Conservation (phyloP, 2,888 invertebrate species). For the Sussaba pulchella region DNA sequence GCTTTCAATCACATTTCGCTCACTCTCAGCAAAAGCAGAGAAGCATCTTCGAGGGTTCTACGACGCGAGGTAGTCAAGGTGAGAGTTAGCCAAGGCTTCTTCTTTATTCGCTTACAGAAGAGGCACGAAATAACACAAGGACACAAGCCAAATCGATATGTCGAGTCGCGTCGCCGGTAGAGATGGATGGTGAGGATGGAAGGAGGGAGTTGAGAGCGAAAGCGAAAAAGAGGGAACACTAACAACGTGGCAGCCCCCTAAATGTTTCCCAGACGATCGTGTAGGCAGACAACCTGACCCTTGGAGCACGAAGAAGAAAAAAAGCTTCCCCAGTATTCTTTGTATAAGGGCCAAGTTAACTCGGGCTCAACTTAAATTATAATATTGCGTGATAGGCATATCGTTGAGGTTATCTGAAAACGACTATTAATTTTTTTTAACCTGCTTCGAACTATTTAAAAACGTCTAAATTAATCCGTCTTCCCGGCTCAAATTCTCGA, state of each 20-base stretch:
- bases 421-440: background rate
- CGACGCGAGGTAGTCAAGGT: constrained; percentile 53
- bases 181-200: constrained; percentile 6
- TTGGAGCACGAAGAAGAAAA: constrained; percentile 18
- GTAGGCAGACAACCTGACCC: constrained; percentile 21
- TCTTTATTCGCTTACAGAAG: constrained; percentile 57
- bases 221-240: constrained; percentile 25
- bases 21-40: constrained; percentile 42
- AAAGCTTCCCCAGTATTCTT: constrained; percentile 22
- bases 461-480: too few species aligned
- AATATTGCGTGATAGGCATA: background rate
- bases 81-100: constrained; percentile 54
- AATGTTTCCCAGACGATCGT: constrained; percentile 57
- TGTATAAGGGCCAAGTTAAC: constrained; percentile 27
- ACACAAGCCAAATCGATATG: constrained; percentile 65
- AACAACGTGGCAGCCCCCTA: constrained; percentile 38
- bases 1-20: constrained; percentile 27
- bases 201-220: constrained; percentile 17
- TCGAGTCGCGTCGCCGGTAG: constrained; percentile 45
- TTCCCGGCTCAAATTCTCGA: too few species aligned
- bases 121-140: constrained; percentile 65
- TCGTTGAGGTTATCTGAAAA: background rate
- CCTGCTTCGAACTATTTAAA: too few species aligned
- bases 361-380: background rate
- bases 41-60: constrained; percentile 46